These are phyloP conservation scores for Bathynomus jamesi DNA, from an alignment of 1,140 invertebrate species.

Conservation along the genomic window DNA sequence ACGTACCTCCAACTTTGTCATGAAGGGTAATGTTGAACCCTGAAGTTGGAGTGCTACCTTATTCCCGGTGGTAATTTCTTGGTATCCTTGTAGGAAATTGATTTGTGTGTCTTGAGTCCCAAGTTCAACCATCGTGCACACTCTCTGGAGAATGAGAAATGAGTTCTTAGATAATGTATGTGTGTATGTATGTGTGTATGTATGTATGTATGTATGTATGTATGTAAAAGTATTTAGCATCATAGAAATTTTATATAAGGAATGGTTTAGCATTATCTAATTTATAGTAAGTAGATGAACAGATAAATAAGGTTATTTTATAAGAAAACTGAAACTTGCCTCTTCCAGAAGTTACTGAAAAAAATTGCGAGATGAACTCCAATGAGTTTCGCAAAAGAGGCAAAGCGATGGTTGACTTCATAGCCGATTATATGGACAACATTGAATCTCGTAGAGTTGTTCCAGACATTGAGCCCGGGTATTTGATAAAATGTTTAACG, in stretches of 20 bases:
- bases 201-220: background rate
- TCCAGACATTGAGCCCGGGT: conserved; percentile 72
- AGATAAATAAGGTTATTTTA: background rate
- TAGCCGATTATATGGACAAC: conserved; percentile 87
- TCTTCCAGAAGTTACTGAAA: too few species aligned
- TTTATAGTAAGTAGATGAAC: background rate
- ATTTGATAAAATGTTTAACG: conserved; percentile 74
- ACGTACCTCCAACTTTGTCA: too few species aligned
- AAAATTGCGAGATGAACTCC: conserved; percentile 62
- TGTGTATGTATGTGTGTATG: background rate
- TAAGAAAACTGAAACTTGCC: too few species aligned
- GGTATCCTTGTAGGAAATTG: too few species aligned
- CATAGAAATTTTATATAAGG: background rate
- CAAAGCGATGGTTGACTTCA: conserved; percentile 97
- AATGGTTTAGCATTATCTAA: too few species aligned
- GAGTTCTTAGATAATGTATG: too few species aligned
- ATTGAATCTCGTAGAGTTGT: conserved; percentile 72
- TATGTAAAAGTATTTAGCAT: background rate
- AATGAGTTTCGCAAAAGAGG: conserved; percentile 80
- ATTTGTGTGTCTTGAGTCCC: too few species aligned
- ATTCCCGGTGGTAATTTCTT: too few species aligned
- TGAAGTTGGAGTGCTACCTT: too few species aligned
- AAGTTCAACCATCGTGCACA: too few species aligned
- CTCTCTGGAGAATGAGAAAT: too few species aligned
- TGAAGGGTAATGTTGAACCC: too few species aligned